Evolutionary conservation across 2,113 vertebrate genomes (phyloP).

Genomic region (Chaetorhynchus papuensis): DNA sequence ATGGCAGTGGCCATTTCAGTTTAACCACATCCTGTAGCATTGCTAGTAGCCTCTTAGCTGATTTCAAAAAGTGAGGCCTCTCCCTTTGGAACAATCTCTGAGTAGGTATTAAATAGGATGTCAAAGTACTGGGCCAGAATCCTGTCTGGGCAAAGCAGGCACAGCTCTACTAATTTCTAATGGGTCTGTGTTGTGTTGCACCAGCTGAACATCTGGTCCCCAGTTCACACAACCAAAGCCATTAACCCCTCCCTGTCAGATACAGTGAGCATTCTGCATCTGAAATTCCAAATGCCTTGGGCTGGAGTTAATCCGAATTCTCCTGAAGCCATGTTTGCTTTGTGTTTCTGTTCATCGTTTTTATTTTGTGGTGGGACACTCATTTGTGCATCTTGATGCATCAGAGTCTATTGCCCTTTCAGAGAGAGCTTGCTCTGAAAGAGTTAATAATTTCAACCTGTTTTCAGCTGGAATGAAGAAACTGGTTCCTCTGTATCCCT

Average conservation of each 20-base stretch:
- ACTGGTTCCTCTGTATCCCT: slow-evolving; percentile 45
- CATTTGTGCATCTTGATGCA: neutral
- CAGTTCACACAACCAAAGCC: neutral
- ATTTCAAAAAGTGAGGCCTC: neutral
- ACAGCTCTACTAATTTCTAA: neutral
- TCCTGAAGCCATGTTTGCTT: neutral
- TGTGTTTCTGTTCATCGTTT: neutral
- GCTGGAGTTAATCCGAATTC: neutral
- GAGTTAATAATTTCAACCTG: slow-evolving; percentile 54
- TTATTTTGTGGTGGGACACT: neutral
- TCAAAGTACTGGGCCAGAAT: neutral
- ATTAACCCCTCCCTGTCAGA: neutral
- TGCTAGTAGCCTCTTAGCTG: neutral
- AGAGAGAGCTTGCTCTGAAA: neutral
- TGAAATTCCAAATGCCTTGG: neutral
- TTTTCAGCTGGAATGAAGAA: slow-evolving; percentile 44
- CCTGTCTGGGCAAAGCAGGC: neutral
- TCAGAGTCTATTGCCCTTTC: neutral
- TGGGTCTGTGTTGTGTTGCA: neutral
- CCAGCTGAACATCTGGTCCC: neutral
- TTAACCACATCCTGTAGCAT: neutral
- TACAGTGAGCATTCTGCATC: neutral
- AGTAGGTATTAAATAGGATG: neutral
- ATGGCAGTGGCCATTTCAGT: neutral
- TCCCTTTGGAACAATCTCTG: neutral